These are phyloP conservation scores for Prochilodus magdalenae DNA, from an alignment of 2,113 vertebrate genomes.

Conservation along the genomic window DNA sequence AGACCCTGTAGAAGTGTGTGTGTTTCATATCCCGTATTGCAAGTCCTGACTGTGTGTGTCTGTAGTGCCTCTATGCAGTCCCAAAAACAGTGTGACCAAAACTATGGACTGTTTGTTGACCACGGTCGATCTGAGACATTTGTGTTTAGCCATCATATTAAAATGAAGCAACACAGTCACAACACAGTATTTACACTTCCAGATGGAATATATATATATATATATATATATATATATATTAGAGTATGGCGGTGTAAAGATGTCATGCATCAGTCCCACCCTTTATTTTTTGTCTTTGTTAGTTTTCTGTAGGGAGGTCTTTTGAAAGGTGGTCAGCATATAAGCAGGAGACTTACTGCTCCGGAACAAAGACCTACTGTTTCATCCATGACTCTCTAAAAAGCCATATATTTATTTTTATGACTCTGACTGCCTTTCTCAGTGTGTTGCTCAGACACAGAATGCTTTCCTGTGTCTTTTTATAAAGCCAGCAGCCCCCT, in stretches of 20 bases:
- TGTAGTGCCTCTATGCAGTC: too few species aligned
- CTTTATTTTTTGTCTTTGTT: not conserved
- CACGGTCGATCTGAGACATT: too few species aligned
- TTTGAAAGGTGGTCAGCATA: not conserved
- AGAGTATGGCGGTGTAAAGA: not conserved
- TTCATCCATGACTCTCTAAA: slow-evolving; percentile 35
- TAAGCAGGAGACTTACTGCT: slow-evolving; percentile 18
- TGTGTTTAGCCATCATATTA: too few species aligned
- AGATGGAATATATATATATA: not conserved
- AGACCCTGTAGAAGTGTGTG: not conserved
- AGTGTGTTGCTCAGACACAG: slow-evolving; percentile 32
- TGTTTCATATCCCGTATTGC: not conserved
- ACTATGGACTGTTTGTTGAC: too few species aligned
- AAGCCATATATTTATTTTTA: slow-evolving; percentile 41
- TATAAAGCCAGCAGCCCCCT: slow-evolving; percentile 55
- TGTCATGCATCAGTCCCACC: not conserved
- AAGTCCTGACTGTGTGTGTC: too few species aligned
- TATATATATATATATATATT: too few species aligned
- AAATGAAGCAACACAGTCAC: too few species aligned
- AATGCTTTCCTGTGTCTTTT: slow-evolving; percentile 31
- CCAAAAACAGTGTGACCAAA: too few species aligned
- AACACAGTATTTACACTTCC: too few species aligned
- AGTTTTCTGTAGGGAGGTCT: slow-evolving; percentile 12
- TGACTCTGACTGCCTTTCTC: slow-evolving; percentile 42
- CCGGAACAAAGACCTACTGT: slow-evolving; percentile 10